Percentiles rank a stretch among this genome's conserved stretches.
These are phyloP conservation scores for Caiman crocodilus DNA, from an alignment of 2,797 vertebrate species.

Conservation along the genomic window DNA sequence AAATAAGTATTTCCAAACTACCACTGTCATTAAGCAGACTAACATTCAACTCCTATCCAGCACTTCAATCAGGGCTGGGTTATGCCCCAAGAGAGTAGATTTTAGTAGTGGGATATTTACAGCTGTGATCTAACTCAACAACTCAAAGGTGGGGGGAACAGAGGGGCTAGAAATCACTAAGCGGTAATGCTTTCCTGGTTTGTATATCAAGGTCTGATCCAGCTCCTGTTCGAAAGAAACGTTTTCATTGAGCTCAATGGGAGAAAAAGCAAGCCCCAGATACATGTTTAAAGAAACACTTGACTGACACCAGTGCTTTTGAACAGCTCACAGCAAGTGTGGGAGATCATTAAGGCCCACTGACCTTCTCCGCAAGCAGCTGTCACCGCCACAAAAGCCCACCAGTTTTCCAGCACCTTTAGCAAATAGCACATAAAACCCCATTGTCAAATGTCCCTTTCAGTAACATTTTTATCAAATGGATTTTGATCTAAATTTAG, in stretches of 20 bases:
- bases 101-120: slow-evolving; percentile 28
- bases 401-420: slow-evolving; percentile 6
- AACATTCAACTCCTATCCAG: slow-evolving; percentile 1
- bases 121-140: slow-evolving; percentile 49
- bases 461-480: fast-evolving
- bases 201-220: slow-evolving; percentile 51
- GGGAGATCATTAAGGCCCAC: slow-evolving; percentile 23
- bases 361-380: slow-evolving; percentile 25
- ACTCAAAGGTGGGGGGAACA: too few species aligned
- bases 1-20: slow-evolving; percentile 16
- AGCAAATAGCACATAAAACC: neutral
- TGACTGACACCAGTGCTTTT: neutral
- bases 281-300: slow-evolving; percentile 22
- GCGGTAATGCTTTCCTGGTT: slow-evolving; percentile 55
- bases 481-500: neutral
- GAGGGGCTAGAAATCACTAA: neutral
- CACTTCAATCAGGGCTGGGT: neutral
- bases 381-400: slow-evolving; percentile 18
- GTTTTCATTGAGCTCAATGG: slow-evolving; percentile 29
- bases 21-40: neutral
- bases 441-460: neutral
- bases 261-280: slow-evolving; percentile 37
- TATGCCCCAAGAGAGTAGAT: neutral
- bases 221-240: slow-evolving; percentile 31
- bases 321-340: slow-evolving; percentile 1